Conservation (phyloP, 92 coral and sea anemone genomes). For the Porites cylindrica region DNA sequence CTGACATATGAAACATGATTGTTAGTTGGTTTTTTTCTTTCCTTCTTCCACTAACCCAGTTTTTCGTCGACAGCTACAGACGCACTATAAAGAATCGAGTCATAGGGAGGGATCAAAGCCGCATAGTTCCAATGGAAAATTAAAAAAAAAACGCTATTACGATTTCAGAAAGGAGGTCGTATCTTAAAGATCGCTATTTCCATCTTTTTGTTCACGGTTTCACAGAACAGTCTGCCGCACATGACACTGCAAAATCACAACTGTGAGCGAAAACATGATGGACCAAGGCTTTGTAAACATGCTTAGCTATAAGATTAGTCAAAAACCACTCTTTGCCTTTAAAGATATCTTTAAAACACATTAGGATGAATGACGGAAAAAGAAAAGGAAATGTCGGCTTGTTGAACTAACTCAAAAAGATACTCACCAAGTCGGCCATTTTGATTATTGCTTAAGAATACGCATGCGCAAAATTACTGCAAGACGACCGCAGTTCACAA, state of each 20-base stretch:
- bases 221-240: neutral
- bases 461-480: conserved; percentile 8
- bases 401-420: neutral
- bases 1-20: no score
- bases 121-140: no score
- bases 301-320: neutral
- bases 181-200: neutral
- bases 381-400: neutral
- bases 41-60: no score
- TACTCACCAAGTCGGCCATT: conserved; percentile 78
- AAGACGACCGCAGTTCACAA: neutral
- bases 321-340: neutral
- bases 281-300: neutral
- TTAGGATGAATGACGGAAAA: neutral
- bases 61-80: no score
- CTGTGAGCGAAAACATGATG: neutral
- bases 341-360: neutral
- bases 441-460: conserved; percentile 3
- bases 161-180: no score
- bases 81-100: no score
- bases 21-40: no score
- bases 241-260: conserved; percentile 61
- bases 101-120: no score
- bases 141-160: no score
- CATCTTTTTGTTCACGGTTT: neutral